Percentiles rank a stretch among this genome's conserved stretches.
These are phyloP conservation scores for Lordiphosa clarofinis DNA, from an alignment of 1,140 invertebrate genomes.

Conservation along the genomic window DNA sequence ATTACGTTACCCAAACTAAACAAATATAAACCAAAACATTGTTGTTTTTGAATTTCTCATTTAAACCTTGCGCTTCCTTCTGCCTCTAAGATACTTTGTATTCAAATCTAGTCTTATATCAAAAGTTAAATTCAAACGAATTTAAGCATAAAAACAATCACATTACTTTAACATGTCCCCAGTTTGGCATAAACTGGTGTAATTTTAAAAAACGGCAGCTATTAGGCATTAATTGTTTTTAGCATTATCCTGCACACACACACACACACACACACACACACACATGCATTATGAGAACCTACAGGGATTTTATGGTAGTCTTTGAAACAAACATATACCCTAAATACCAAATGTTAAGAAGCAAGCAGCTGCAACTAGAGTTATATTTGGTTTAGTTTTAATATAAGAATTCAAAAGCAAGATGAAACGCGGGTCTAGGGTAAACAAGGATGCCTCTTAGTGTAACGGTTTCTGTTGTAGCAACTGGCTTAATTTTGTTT, in stretches of 20 bases:
- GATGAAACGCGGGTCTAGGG: conserved; percentile 64
- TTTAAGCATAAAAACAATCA: conserved; percentile 77
- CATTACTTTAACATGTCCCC: conserved; percentile 53
- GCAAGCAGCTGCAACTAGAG: conserved; percentile 29
- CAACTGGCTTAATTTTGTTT: conserved; percentile 60
- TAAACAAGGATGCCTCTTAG: conserved; percentile 69
- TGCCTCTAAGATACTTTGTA: conserved; percentile 40
- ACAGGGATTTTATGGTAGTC: conserved; percentile 79
- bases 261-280: conserved; percentile 10
- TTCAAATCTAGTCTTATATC: conserved; percentile 55
- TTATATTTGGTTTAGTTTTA: conserved; percentile 64
- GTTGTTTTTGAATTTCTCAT: conserved; percentile 25
- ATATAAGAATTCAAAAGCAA: conserved; percentile 51
- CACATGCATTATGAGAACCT: conserved; percentile 62
- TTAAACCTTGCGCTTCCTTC: conserved; percentile 44
- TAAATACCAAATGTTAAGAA: conserved; percentile 13
- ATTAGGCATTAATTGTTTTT: conserved; percentile 38
- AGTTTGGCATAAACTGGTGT: neutral
- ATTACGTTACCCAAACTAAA: conserved; percentile 21
- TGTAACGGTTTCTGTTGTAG: conserved; percentile 75
- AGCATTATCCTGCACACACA: conserved; percentile 39
- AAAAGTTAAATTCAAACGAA: conserved; percentile 73
- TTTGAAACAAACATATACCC: conserved; percentile 49
- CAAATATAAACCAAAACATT: conserved; percentile 50
- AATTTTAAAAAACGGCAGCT: conserved; percentile 24